phyloP scores from a whole-genome alignment of 2,888 invertebrate species.

The Arrhopalites spinosus region DNA sequence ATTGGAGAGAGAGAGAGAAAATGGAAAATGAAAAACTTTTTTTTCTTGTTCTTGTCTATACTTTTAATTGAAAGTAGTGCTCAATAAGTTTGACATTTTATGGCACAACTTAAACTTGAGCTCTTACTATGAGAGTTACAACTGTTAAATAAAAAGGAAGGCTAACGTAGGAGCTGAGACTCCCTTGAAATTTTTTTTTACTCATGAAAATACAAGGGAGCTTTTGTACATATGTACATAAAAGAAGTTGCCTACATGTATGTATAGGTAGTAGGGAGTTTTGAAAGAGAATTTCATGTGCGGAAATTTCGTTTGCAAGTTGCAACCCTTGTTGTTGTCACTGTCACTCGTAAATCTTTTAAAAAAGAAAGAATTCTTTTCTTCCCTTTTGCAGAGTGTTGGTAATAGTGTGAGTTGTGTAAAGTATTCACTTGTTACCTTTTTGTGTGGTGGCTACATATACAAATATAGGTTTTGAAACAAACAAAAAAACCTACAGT shows the following conservation, averaged over 20 bases:
- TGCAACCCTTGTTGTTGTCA: background rate
- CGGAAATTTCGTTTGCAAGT: slow-evolving; percentile 3
- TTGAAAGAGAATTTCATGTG: background rate
- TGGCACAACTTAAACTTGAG: background rate
- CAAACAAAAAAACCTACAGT: too few relatives aligned
- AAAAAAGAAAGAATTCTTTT: slow-evolving; percentile 1
- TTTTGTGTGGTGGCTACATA: too few relatives aligned
- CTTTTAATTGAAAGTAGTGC: slow-evolving; percentile 2
- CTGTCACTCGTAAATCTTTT: slow-evolving; percentile 12
- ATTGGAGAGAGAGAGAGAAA: background rate
- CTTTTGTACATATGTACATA: too few relatives aligned
- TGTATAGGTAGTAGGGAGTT: background rate
- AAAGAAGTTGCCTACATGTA: too few relatives aligned
- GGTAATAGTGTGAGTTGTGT: background rate
- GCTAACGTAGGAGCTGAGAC: too few relatives aligned
- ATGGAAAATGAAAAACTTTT: slow-evolving; percentile 1
- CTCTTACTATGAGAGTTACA: too few relatives aligned
- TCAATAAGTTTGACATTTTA: slow-evolving; percentile 10
- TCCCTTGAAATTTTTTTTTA: too few relatives aligned
- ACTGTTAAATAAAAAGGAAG: too few relatives aligned
- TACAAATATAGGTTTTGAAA: too few relatives aligned
- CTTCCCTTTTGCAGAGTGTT: slow-evolving; percentile 5
- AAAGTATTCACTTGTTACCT: slow-evolving; percentile 1
- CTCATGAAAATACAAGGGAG: too few relatives aligned
- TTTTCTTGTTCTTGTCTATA: background rate